Conservation (phyloP, 2,113 vertebrate species). For the Perca flavescens region DNA sequence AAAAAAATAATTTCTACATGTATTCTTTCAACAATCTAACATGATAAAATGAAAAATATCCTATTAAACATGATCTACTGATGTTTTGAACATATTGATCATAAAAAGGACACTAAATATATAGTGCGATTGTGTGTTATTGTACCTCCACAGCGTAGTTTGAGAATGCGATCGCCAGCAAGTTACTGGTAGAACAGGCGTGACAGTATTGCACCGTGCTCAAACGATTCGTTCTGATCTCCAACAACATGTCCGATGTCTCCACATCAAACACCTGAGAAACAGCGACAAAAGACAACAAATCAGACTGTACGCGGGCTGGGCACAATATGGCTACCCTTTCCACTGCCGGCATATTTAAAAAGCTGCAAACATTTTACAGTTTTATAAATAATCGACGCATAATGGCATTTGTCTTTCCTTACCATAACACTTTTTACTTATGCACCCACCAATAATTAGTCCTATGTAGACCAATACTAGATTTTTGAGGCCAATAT, state of each 20-base stretch:
- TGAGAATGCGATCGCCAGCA: constrained; percentile 92
- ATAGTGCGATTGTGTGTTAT: not conserved
- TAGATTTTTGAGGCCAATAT: too few species aligned
- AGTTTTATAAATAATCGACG: not conserved
- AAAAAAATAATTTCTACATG: not conserved
- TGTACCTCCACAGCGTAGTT: constrained; percentile 94
- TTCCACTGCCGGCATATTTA: not conserved
- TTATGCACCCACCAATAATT: not conserved
- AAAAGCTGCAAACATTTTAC: not conserved
- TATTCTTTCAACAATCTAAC: too few species aligned
- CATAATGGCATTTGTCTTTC: not conserved
- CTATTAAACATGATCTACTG: too few species aligned
- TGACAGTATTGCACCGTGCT: constrained; percentile 93
- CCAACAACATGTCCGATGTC: constrained; percentile 82
- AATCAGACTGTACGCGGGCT: not conserved
- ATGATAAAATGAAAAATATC: too few species aligned
- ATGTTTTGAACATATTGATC: too few species aligned
- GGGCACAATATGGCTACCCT: not conserved
- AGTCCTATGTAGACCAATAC: not conserved
- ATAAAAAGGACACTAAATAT: not conserved
- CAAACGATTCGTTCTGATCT: constrained; percentile 86
- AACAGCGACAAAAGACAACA: not conserved
- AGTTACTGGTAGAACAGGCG: constrained; percentile 88
- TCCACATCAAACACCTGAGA: constrained; percentile 89
- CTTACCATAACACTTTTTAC: not conserved